These are phyloP conservation scores for Ispidina lecontei DNA, from an alignment of 2,797 vertebrate genomes.

Conservation along the genomic window DNA sequence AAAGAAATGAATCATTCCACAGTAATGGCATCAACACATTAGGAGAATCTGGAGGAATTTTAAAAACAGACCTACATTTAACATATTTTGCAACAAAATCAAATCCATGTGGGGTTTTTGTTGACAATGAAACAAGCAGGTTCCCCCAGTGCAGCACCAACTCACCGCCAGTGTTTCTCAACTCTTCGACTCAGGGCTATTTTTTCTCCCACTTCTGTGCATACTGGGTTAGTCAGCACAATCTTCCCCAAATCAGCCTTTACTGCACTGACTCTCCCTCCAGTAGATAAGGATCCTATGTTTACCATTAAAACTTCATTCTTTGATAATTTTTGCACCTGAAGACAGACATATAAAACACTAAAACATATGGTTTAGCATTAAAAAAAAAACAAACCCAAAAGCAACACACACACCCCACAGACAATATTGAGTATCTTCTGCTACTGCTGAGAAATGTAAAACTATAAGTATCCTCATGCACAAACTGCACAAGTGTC, in stretches of 20 bases:
- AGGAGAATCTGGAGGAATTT: background rate
- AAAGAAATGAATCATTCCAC: background rate
- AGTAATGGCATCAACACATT: background rate
- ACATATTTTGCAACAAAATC: background rate
- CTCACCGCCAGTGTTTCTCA: slow-evolving; percentile 99
- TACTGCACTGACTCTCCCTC: slow-evolving; percentile 96
- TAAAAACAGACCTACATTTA: background rate
- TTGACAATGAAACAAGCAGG: background rate
- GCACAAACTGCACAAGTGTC: background rate
- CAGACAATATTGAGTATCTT: background rate
- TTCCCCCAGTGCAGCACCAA: background rate
- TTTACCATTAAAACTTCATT: slow-evolving; percentile 99
- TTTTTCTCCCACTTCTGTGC: slow-evolving; percentile 98
- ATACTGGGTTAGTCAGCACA: slow-evolving; percentile 97
- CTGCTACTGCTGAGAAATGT: background rate
- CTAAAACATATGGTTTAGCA: background rate
- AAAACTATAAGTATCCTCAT: background rate
- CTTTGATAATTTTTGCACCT: slow-evolving; percentile 98
- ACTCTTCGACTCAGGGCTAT: slow-evolving; percentile 96
- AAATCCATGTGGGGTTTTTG: background rate
- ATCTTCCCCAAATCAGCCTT: slow-evolving; percentile 99
- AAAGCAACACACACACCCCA: background rate
- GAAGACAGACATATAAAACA: slow-evolving; percentile 11
- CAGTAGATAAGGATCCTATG: slow-evolving; percentile 96
- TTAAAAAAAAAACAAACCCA: background rate